Base-by-base conservation (phyloP, 2,113 vertebrate genomes). In the Etia nguti region DNA sequence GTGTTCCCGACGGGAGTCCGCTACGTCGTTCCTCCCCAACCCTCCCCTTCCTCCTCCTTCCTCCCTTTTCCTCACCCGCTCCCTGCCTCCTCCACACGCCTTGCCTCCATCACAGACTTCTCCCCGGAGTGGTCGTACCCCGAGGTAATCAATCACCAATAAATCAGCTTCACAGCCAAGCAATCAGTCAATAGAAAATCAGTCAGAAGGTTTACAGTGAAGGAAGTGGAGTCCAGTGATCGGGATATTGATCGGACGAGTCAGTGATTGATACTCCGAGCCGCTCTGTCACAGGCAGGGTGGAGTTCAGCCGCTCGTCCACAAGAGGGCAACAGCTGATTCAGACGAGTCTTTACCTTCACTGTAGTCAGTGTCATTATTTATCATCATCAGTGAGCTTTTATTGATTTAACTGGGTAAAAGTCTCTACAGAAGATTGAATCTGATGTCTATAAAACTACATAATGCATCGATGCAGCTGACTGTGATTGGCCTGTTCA, bases 111-210 rank as follows among this genome's bases (percentile, higher is more conserved):
- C 95, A 98, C 97, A 0, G 98, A 98, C 92, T 98, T 98, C 94
- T 98, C 97, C 2, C 98, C 98, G 0, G 98, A 98, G 90, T 98
- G 98, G 98, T 98, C 98, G 4, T 98, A 98, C 90, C 98, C 97
- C 0, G 97, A 98, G 97, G 97, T 98, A 90, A 90, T 46, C 79
- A 34, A 18, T 43, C 54, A 24, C 6, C 57, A 20, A 10, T 46
- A 12, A 3, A 48, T 52, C 79, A 0, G 11, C 65, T 70, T 70
- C 38, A 46, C 65, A 73, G 68, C 24, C 8, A 5, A 46, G 13
- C 0, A 46, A 2, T 0, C 22, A 18, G 22, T 46, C 5, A 73
- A 16, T 46, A 18, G 22, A 73, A 46, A 43, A 0, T 43, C 15
- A 2, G 6, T 46, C 68, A 46, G n/a, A 43, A 4, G 4, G 36